Percentiles rank a stretch among this genome's conserved stretches.
These are phyloP conservation scores for Gadopsis marmoratus DNA, from an alignment of 2,797 vertebrate genomes.

Conservation along the genomic window DNA sequence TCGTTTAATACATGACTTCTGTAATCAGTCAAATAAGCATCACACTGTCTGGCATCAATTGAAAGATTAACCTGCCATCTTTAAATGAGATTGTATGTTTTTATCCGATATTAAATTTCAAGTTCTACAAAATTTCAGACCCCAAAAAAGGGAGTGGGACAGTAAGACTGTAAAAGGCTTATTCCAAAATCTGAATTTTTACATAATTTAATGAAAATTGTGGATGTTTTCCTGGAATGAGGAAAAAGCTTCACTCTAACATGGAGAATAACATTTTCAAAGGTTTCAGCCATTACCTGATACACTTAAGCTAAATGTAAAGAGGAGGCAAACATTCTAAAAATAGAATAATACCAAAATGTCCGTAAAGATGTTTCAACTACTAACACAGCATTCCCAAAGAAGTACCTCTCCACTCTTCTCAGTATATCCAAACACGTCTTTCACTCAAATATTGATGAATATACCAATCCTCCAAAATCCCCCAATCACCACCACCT, in stretches of 20 bases:
- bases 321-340: neutral
- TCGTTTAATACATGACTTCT: neutral
- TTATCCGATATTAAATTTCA: neutral
- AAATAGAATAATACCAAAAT: neutral
- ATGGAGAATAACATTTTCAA: neutral
- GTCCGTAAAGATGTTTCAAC: neutral
- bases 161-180: neutral
- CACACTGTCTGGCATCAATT: neutral
- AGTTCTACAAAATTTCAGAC: neutral
- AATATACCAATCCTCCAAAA: neutral
- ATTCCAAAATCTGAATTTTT: neutral
- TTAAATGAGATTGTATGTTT: neutral
- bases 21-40: neutral
- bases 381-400: neutral
- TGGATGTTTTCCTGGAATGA: neutral
- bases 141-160: neutral
- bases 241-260: neutral
- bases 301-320: neutral
- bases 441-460: neutral
- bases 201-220: neutral
- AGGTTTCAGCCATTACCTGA: neutral
- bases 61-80: neutral
- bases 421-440: neutral
- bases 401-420: neutral
- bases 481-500: neutral